Conservation (phyloP, 2,113 vertebrate genomes). For the Monopterus albus region DNA sequence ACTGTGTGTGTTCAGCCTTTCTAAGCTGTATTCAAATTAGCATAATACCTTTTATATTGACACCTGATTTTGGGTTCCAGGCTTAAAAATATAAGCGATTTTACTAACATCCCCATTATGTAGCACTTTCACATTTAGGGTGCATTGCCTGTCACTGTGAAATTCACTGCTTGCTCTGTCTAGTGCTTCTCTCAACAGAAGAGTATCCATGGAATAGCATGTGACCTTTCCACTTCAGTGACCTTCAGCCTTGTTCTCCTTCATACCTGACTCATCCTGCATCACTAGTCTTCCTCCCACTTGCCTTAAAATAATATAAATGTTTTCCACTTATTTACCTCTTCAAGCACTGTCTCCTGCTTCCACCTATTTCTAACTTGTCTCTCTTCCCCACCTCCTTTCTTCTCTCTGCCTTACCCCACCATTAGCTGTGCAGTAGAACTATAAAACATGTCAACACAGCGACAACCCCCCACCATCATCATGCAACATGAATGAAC, state of each 20-base stretch:
- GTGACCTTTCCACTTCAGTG: conserved; percentile 60
- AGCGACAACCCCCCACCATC: conserved; percentile 1
- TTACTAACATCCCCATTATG: background rate
- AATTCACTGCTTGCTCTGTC: background rate
- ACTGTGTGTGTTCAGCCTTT: conserved; percentile 1
- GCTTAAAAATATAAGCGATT: conserved; percentile 1
- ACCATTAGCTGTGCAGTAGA: conserved; percentile 12
- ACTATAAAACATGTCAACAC: conserved; percentile 24
- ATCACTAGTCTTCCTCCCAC: background rate
- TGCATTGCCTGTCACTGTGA: conserved; percentile 6
- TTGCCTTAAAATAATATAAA: conserved; percentile 34
- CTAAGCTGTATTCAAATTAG: conserved; percentile 4
- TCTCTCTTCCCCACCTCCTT: background rate
- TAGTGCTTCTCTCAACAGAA: background rate
- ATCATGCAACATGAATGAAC: conserved; percentile 68
- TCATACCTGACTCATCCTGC: background rate
- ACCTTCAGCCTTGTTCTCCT: conserved; percentile 29
- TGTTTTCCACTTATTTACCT: conserved; percentile 14
- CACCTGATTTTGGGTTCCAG: background rate
- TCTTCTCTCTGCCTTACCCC: background rate
- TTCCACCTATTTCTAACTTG: background rate
- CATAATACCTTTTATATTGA: too few relatives aligned
- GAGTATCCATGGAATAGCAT: conserved; percentile 6
- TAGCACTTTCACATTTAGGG: background rate
- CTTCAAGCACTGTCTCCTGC: background rate